Base-by-base conservation (phyloP, 2,113 vertebrate genomes). In the Sprattus sprattus region DNA sequence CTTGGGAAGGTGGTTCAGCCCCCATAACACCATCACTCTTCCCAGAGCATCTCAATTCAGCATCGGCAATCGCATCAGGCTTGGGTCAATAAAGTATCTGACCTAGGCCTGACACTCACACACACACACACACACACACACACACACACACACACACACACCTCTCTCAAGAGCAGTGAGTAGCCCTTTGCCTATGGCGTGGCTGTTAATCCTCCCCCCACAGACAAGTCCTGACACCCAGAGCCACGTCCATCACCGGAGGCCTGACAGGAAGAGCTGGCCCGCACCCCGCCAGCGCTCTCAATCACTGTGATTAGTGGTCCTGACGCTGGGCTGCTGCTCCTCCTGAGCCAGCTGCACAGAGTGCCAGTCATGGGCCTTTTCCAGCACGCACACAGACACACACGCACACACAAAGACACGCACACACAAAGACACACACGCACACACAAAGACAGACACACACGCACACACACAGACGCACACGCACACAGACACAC, bases 251-350 rank as follows among this genome's bases (percentile, higher is more conserved):
- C 82, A 25, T 86, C 50, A 78, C 28, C 7, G 22, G 28, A 44
- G 18, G 25, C 75, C 52, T 54, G 85, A 75, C 22, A 25, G 71
- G 10, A 75, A 44, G 45, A 81, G 39, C 18, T 32, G 28, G 71
- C 78, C 0, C 0, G 57, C 15, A 49, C n/a, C 46, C 54, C 54
- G 39, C 32, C 44, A 60, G 78, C 81, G 87, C 81, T 60, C 83
- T 89, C 82, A 49, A 82, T 86, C 57, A 45, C 57, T 28, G 28
- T 85, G 84, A 88, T 88, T 81, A 90, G 83, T 83, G 81, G 50
- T 8, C 54, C 54, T 60, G 47, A 49, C 52, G 64, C 64, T 15
- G 25, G 25, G 67, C 64, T 28, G 11, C 11, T 71, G 25, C 10
- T 71, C 28, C 32, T 78, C 32, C 32, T 32, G 25, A 39, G 28